A percentile compares a stretch with the other conserved stretches of the same genome.
phyloP scores from a whole-genome alignment of 2,797 vertebrate species.

The Xenentodon cancila region DNA sequence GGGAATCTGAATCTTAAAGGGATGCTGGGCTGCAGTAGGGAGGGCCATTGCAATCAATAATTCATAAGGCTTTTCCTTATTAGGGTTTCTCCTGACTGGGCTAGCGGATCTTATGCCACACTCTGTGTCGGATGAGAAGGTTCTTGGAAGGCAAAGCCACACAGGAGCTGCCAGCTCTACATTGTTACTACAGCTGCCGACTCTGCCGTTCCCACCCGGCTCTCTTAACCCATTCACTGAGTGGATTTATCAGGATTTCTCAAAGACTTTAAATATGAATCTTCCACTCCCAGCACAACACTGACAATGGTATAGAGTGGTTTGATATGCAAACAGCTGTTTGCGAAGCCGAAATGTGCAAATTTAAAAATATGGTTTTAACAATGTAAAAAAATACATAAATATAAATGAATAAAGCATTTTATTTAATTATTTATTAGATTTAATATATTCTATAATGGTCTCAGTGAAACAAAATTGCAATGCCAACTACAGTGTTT shows the following conservation, averaged over 20 bases:
- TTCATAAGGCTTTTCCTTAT: constrained; percentile 84
- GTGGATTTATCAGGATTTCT: constrained; percentile 66
- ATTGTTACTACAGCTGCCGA: constrained; percentile 35
- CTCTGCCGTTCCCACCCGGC: constrained; percentile 41
- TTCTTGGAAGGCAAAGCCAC: constrained; percentile 69
- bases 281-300: constrained; percentile 63
- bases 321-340: constrained; percentile 51
- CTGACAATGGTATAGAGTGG: constrained; percentile 46
- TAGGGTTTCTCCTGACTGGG: constrained; percentile 78
- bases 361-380: constrained; percentile 26
- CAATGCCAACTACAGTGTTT: too few relatives aligned
- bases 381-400: not conserved
- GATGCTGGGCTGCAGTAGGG: constrained; percentile 40
- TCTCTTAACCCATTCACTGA: constrained; percentile 39
- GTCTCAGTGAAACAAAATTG: not conserved
- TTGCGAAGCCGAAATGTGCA: constrained; percentile 39
- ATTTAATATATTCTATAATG: not conserved
- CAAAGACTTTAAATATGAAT: constrained; percentile 57
- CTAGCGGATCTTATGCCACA: constrained; percentile 66
- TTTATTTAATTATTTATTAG: not conserved
- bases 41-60: constrained; percentile 79
- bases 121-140: constrained; percentile 78
- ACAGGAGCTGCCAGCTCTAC: constrained; percentile 56
- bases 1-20: constrained; percentile 80
- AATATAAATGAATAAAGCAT: too few relatives aligned